A percentile compares a stretch with the other conserved stretches of the same genome.
Conservation (phyloP, 1,140 invertebrate species). For the Macrobrachium rosenbergii region DNA sequence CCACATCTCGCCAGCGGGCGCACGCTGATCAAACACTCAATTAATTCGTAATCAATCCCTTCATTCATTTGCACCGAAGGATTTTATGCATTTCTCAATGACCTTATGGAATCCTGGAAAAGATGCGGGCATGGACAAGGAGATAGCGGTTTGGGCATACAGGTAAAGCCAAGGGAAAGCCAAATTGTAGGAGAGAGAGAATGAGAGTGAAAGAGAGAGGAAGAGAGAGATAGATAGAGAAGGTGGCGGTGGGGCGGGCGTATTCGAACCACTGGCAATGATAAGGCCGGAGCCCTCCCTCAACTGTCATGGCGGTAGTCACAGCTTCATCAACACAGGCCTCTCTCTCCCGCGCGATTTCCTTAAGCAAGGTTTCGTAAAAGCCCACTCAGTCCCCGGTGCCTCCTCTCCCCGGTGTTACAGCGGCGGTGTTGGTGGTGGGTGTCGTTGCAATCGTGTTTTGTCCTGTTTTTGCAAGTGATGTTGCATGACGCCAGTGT, state of each 20-base stretch:
- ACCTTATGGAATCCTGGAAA: too few relatives aligned
- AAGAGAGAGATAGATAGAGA: too few relatives aligned
- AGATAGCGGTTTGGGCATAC: too few relatives aligned
- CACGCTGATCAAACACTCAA: slow-evolving; percentile 9
- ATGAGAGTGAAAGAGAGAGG: background rate
- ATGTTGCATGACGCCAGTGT: slow-evolving; percentile 34
- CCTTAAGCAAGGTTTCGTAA: slow-evolving; percentile 59
- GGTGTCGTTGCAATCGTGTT: background rate
- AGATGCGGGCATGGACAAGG: too few relatives aligned
- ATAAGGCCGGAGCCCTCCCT: slow-evolving; percentile 31
- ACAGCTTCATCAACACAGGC: slow-evolving; percentile 59
- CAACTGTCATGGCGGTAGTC: slow-evolving; percentile 59
- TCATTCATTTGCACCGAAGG: background rate
- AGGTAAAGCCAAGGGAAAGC: too few relatives aligned
- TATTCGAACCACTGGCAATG: slow-evolving; percentile 23
- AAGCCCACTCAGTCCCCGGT: slow-evolving; percentile 45
- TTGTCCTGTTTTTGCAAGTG: slow-evolving; percentile 24
- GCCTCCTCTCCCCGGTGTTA: slow-evolving; percentile 33
- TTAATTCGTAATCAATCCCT: background rate
- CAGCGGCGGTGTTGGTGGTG: slow-evolving; percentile 33
- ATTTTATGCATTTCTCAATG: background rate
- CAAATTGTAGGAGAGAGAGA: too few relatives aligned
- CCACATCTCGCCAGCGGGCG: background rate
- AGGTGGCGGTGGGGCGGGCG: too few relatives aligned
- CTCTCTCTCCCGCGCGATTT: slow-evolving; percentile 50